Percentiles rank a stretch among this genome's conserved stretches.
These are phyloP conservation scores for Opisthocomus hoazin DNA, from an alignment of 2,113 vertebrate genomes.

Conservation along the genomic window DNA sequence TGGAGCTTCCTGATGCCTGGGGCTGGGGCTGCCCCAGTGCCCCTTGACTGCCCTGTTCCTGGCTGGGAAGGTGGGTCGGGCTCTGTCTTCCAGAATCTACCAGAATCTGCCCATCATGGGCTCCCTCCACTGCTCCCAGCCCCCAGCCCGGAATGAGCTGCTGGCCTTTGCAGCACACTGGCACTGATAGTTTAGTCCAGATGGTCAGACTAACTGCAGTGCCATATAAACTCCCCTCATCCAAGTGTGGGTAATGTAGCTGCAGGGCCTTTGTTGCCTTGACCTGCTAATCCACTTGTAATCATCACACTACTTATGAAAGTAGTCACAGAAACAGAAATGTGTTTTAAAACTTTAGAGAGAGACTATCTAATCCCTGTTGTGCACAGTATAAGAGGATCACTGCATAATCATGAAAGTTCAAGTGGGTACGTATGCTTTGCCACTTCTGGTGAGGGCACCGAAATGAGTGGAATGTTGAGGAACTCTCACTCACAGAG, in stretches of 20 bases:
- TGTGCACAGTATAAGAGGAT: background rate
- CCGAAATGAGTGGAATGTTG: rapidly evolving
- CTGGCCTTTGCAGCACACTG: no score
- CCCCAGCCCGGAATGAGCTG: background rate
- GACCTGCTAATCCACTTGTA: background rate
- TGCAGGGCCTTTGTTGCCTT: background rate
- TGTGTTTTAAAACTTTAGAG: background rate
- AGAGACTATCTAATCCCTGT: background rate
- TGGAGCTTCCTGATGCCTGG: background rate
- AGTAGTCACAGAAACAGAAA: background rate
- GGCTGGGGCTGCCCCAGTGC: background rate
- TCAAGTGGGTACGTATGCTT: background rate
- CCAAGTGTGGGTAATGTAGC: background rate
- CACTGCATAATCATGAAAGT: background rate
- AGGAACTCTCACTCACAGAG: background rate
- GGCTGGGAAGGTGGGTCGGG: rapidly evolving
- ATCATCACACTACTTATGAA: background rate
- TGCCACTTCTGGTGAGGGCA: background rate
- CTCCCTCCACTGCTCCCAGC: background rate
- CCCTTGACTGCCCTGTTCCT: rapidly evolving
- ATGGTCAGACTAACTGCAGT: background rate
- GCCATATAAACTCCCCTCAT: background rate
- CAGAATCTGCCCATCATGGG: rapidly evolving
- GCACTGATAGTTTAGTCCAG: background rate
- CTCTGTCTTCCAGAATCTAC: background rate